A percentile compares a stretch with the other conserved stretches of the same genome.
Evolutionary conservation across 2,888 invertebrate species (phyloP).

Genomic region (Leptura quadrifasciata): DNA sequence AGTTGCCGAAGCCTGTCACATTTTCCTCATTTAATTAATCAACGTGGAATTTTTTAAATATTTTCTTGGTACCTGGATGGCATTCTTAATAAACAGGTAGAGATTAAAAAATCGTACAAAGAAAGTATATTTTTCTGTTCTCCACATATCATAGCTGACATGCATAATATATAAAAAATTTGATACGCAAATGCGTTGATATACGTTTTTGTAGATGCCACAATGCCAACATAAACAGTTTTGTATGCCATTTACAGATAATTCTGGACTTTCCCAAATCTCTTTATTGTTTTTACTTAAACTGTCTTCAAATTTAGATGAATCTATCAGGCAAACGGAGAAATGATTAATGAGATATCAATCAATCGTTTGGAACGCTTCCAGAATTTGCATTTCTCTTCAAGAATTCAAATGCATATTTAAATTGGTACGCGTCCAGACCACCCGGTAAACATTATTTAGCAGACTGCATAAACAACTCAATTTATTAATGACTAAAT

Average conservation of each 20-base stretch:
- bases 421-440: conserved; percentile 23
- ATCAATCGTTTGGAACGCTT: conserved; percentile 19
- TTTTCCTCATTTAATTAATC: too few species aligned
- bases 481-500: conserved; percentile 19
- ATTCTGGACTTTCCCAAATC: not conserved
- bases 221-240: not conserved
- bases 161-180: too few species aligned
- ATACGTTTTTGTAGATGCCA: not conserved
- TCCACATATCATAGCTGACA: too few species aligned
- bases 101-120: too few species aligned
- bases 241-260: not conserved
- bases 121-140: too few species aligned
- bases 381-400: conserved; percentile 10
- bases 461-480: conserved; percentile 25
- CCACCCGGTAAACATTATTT: conserved; percentile 17
- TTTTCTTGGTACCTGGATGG: too few species aligned
- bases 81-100: too few species aligned
- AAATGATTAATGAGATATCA: not conserved
- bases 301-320: not conserved
- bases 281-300: not conserved
- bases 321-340: conserved; percentile 5
- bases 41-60: too few species aligned
- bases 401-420: not conserved
- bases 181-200: too few species aligned
- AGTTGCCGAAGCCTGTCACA: too few species aligned